phyloP scores from a whole-genome alignment of 2,113 vertebrate genomes.

The Toxotes chatareus region DNA sequence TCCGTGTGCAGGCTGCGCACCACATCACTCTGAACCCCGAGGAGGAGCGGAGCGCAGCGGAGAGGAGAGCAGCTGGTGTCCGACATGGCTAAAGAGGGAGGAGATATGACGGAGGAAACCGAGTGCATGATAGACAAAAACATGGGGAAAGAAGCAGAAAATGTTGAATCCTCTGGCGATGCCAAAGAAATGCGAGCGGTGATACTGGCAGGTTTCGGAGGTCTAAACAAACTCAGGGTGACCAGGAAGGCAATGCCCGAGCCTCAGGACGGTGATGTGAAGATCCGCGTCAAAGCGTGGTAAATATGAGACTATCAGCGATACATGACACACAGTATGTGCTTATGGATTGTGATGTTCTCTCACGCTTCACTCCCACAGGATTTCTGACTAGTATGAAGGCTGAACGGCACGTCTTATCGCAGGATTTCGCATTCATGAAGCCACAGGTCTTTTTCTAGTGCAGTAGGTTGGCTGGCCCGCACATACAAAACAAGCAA shows the following conservation, averaged over 20 bases:
- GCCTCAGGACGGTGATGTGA: constrained; percentile 93
- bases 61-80: constrained; percentile 55
- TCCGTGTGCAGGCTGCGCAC: constrained; percentile 44
- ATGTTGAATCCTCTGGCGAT: constrained; percentile 79
- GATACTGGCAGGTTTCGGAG: constrained; percentile 92
- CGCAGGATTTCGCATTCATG: constrained; percentile 26
- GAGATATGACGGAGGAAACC: constrained; percentile 91
- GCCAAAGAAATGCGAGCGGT: constrained; percentile 96
- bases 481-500: constrained; percentile 2
- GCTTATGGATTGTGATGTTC: not conserved
- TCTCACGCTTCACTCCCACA: not conserved
- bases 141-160: constrained; percentile 80
- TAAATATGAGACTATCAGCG: constrained; percentile 69
- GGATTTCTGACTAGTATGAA: not conserved
- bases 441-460: constrained; percentile 73
- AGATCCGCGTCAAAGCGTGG: constrained; percentile 98
- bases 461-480: constrained; percentile 13
- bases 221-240: constrained; percentile 96
- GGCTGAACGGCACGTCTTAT: not conserved
- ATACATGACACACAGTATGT: not conserved
- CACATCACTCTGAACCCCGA: constrained; percentile 57
- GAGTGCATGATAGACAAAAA: constrained; percentile 93
- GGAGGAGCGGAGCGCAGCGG: constrained; percentile 22
- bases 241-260: constrained; percentile 93
- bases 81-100: constrained; percentile 92